Evolutionary conservation across 1,140 invertebrate species (phyloP).

Genomic region (Acromyrmex heyeri): DNA sequence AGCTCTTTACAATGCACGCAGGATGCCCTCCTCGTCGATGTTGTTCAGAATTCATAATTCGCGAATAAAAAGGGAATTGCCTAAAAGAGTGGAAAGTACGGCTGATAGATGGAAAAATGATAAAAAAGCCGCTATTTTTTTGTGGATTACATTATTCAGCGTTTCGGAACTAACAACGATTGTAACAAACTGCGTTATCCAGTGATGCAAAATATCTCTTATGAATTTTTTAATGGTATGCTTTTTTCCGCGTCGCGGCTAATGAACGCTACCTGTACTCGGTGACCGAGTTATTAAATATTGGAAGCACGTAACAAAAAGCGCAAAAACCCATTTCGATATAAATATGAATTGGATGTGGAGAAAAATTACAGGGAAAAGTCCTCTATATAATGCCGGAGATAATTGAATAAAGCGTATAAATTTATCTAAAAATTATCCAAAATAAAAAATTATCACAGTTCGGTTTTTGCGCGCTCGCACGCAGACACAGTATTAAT

Average conservation of each 20-base stretch:
- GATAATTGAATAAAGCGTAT: conserved; percentile 33
- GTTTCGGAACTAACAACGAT: conserved; percentile 62
- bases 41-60: conserved; percentile 63
- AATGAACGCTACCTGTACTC: conserved; percentile 61
- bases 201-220: conserved; percentile 65
- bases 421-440: conserved; percentile 46
- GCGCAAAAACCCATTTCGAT: conserved; percentile 60
- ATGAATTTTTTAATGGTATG: conserved; percentile 65
- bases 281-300: conserved; percentile 65
- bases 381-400: conserved; percentile 38
- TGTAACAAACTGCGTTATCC: conserved; percentile 62
- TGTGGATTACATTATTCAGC: conserved; percentile 63
- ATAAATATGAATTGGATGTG: conserved; percentile 58
- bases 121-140: conserved; percentile 60
- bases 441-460: conserved; percentile 39
- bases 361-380: conserved; percentile 53
- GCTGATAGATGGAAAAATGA: conserved; percentile 64
- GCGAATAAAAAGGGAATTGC: conserved; percentile 63
- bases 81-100: conserved; percentile 63
- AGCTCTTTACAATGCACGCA: conserved; percentile 60
- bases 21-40: conserved; percentile 51
- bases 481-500: conserved; percentile 7
- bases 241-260: conserved; percentile 58
- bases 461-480: neutral
- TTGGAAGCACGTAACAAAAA: conserved; percentile 62